Conservation (phyloP, 2,888 invertebrate genomes). For the Protonemura montana region DNA sequence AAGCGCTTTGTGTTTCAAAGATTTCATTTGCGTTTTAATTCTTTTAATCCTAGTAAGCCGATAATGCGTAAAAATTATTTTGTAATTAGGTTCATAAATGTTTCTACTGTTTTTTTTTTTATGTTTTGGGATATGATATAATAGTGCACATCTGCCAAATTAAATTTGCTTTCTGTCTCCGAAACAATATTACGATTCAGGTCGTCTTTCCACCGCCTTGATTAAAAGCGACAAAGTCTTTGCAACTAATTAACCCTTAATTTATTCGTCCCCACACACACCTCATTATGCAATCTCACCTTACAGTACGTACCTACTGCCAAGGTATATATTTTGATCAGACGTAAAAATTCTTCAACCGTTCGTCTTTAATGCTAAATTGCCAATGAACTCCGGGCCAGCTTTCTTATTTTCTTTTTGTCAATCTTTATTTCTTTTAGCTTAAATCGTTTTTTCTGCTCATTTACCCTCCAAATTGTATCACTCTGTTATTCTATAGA, state of each 20-base stretch:
- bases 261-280: neutral
- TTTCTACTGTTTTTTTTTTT: too few relatives aligned
- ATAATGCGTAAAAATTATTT: too few relatives aligned
- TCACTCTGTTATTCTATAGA: constrained; percentile 5
- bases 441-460: constrained; percentile 14
- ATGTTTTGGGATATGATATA: too few relatives aligned
- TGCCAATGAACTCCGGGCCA: neutral
- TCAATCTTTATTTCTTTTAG: constrained; percentile 15
- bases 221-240: neutral
- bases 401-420: constrained; percentile 1
- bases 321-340: neutral
- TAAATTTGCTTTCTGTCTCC: too few relatives aligned
- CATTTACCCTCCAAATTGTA: neutral
- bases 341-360: neutral
- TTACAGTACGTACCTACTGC: neutral
- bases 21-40: too few relatives aligned
- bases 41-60: too few relatives aligned
- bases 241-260: neutral
- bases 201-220: neutral
- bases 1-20: neutral
- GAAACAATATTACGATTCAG: neutral
- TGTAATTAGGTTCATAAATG: too few relatives aligned
- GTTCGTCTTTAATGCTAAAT: neutral
- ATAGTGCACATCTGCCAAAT: too few relatives aligned
- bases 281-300: neutral